phyloP scores from a whole-genome alignment of 2,113 vertebrate species.

The Tetrao urogallus region DNA sequence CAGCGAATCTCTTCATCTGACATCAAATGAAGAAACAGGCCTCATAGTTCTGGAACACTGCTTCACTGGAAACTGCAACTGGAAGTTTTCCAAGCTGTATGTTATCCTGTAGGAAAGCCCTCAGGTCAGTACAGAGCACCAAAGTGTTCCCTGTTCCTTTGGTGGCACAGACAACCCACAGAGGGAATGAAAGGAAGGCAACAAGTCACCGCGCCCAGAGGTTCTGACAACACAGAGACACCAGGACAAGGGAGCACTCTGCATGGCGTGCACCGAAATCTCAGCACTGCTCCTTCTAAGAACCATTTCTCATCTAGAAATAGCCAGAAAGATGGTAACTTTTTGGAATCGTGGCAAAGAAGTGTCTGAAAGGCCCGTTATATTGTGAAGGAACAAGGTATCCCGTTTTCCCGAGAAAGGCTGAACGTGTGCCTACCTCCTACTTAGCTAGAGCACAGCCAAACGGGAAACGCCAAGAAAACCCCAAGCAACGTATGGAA shows the following conservation, averaged over 20 bases:
- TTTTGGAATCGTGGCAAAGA: not conserved
- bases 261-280: not conserved
- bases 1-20: not conserved
- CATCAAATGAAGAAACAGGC: not conserved
- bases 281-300: not conserved
- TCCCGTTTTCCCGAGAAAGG: not conserved
- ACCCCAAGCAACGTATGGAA: not conserved
- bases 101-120: not conserved
- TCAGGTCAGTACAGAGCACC: not conserved
- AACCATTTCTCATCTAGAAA: not conserved
- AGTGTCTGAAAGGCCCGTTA: not conserved
- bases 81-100: not conserved
- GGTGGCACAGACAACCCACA: accelerated
- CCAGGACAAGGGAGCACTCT: not conserved
- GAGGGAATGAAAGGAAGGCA: not conserved
- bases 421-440: accelerated
- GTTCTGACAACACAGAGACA: not conserved
- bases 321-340: not conserved
- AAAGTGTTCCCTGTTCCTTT: not conserved
- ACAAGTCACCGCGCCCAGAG: not conserved
- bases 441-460: accelerated
- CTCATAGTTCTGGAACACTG: not conserved
- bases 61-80: not conserved
- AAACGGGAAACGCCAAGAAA: not conserved
- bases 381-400: not conserved